Conservation (phyloP, 2,113 vertebrate genomes). For the Girardinichthys multiradiatus region DNA sequence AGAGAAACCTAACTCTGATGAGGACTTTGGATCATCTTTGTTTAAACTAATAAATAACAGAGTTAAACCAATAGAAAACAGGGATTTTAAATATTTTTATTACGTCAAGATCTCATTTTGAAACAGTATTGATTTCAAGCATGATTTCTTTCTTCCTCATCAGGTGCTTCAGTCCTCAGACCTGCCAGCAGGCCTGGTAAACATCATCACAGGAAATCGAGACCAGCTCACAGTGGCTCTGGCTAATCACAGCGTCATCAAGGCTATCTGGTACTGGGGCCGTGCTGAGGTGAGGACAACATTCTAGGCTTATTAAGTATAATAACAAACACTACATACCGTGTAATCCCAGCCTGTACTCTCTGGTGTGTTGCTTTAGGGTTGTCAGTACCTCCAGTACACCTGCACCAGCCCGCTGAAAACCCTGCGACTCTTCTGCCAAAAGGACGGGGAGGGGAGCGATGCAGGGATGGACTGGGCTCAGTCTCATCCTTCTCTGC, state of each 20-base stretch:
- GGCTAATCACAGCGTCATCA: constrained; percentile 88
- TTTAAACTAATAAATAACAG: too few relatives aligned
- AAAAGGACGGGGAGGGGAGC: constrained; percentile 58
- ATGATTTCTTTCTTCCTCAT: background rate
- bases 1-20: background rate
- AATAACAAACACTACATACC: too few relatives aligned
- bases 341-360: background rate
- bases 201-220: constrained; percentile 81
- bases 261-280: constrained; percentile 92
- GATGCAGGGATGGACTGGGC: constrained; percentile 65
- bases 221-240: constrained; percentile 86
- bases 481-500: constrained; percentile 35
- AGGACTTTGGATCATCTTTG: background rate
- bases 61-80: too few relatives aligned
- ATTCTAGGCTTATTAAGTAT: background rate
- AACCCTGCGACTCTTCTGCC: constrained; percentile 80
- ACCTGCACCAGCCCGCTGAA: constrained; percentile 86
- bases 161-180: constrained; percentile 85
- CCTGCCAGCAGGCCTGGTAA: constrained; percentile 86
- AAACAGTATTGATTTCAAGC: background rate
- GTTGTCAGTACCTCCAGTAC: constrained; percentile 87
- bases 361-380: constrained; percentile 66
- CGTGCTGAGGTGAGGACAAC: constrained; percentile 79
- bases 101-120: background rate
- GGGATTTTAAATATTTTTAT: too few relatives aligned